Evolutionary conservation across 2,888 invertebrate genomes (phyloP), one percentile per base, ranked within the genome.

Genomic region (Drepanosiphum platanoidis): DNA sequence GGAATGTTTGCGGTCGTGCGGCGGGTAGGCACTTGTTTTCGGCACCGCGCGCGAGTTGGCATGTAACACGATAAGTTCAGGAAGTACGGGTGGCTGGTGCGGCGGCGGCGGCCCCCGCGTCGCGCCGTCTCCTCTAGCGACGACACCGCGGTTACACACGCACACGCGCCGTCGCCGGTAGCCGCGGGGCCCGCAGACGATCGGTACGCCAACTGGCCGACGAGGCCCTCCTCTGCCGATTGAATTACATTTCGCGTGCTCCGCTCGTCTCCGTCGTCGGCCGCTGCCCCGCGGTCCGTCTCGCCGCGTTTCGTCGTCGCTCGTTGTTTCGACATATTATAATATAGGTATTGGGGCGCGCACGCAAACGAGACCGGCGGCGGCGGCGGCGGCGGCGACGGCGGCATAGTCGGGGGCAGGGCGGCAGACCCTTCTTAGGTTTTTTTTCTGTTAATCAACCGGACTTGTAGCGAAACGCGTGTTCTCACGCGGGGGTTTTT

Each of bases 51-150:
- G 27, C 2, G 72, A 34, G n/a, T n/a, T 39, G 27, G 15, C 72
- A 15, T 75, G 83, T 83, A 83, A 83, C 66, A 64, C 74, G 83
- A 83, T 83, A 75, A 74, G 66, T 75, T 75, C 83, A 83, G 83
- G 83, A 83, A 83, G 83, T 66, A 83, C 75, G 83, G 75, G 46
- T 52, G 83, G 75, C 66, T 66, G 66, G 34, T 58, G n/a, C n/a
- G n/a, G n/a, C n/a, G n/a, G n/a, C 81, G 27, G 36, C 22, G n/a
- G 34, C 27, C 68, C 30, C 9, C 39, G 27, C 78, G 46, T 1
- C 39, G 9, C 39, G 13, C 22, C 13, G 9, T 1, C 61, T 4
- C 8, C n/a, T 61, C 27, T 27, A 3, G 8, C 11, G 8, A 1
- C 61, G 61, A 22, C 27, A 61, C 9, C 61, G 42, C 42, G 27